phyloP scores from a whole-genome alignment of 2,888 invertebrate genomes.

The Aquatica leii region DNA sequence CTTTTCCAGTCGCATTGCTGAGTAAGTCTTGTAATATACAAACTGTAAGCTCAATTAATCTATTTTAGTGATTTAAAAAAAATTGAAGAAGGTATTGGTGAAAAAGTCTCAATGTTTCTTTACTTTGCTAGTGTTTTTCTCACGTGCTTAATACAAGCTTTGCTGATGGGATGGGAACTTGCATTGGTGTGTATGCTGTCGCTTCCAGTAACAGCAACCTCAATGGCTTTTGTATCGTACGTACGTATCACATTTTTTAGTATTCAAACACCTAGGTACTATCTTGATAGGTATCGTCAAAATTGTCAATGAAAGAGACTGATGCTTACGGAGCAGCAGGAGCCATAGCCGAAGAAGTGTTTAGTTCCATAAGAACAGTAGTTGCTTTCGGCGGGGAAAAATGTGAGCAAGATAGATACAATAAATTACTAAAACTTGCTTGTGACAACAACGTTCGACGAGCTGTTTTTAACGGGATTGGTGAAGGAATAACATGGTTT shows the following conservation, averaged over 20 bases:
- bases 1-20: not conserved
- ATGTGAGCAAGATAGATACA: conserved; percentile 73
- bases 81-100: conserved; percentile 84
- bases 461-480: conserved; percentile 73
- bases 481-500: conserved; percentile 77
- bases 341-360: conserved; percentile 78
- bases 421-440: conserved; percentile 66
- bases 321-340: conserved; percentile 80
- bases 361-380: conserved; percentile 77
- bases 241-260: conserved; percentile 53
- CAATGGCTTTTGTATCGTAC: conserved; percentile 71
- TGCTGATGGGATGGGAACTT: conserved; percentile 80
- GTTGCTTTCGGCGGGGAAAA: conserved; percentile 82
- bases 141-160: conserved; percentile 73
- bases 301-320: conserved; percentile 70
- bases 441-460: conserved; percentile 70
- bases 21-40: not conserved
- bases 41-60: not conserved
- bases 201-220: conserved; percentile 72
- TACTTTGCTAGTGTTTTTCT: conserved; percentile 68
- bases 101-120: conserved; percentile 78
- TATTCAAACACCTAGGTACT: not conserved
- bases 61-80: conserved; percentile 71
- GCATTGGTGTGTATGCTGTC: conserved; percentile 78
- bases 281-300: conserved; percentile 67